phyloP scores from a whole-genome alignment of 2,113 vertebrate species.

The Chiloscyllium plagiosum region DNA sequence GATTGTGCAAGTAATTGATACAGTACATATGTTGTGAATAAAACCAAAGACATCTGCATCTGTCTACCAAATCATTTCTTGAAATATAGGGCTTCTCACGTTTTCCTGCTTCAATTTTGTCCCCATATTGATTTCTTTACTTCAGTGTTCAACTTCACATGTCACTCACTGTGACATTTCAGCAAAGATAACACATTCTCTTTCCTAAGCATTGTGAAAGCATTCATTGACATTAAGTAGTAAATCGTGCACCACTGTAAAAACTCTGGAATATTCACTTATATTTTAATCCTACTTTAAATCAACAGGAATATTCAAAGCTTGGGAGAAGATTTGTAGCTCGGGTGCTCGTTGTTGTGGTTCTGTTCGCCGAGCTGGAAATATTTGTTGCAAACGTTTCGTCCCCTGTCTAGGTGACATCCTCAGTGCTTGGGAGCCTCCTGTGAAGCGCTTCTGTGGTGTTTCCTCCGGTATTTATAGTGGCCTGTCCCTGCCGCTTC shows the following conservation, averaged over 20 bases:
- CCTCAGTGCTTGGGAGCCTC: no score
- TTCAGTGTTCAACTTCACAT: neutral
- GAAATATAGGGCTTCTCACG: neutral
- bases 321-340: no score
- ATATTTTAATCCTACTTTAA: neutral
- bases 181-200: neutral
- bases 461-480: no score
- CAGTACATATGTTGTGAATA: neutral
- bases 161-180: neutral
- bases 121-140: neutral
- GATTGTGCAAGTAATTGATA: neutral
- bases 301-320: neutral
- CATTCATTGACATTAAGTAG: neutral
- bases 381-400: no score
- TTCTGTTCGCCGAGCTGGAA: no score
- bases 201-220: neutral
- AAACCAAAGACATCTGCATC: neutral
- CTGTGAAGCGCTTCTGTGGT: no score
- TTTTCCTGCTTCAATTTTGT: neutral
- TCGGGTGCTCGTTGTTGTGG: no score
- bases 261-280: neutral
- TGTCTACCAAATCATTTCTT: neutral
- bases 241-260: neutral
- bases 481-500: no score
- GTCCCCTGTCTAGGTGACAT: no score